Conservation (phyloP, 2,888 invertebrate genomes). For the Dasypogon diadema region DNA sequence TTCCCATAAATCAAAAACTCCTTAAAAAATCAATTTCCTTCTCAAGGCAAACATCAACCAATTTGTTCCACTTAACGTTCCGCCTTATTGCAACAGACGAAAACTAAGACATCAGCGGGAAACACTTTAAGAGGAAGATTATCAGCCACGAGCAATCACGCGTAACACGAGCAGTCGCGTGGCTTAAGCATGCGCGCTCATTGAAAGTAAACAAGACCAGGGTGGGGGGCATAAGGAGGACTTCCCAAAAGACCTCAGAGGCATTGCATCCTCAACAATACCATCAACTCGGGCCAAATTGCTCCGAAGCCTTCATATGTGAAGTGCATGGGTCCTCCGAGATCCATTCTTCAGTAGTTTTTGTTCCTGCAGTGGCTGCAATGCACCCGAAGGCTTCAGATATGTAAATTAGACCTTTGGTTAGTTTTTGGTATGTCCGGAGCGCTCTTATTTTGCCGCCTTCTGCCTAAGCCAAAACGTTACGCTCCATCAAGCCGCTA, state of each 20-base stretch:
- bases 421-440: conserved; percentile 43
- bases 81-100: conserved; percentile 2
- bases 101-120: conserved; percentile 44
- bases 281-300: conserved; percentile 12
- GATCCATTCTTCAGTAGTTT: conserved; percentile 38
- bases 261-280: conserved; percentile 38
- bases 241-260: conserved; percentile 37
- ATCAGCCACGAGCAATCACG: conserved; percentile 56
- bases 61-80: conserved; percentile 48
- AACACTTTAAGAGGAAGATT: conserved; percentile 48
- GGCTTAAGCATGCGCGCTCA: conserved; percentile 49
- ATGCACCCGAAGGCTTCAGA: conserved; percentile 53
- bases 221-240: conserved; percentile 12
- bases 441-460: not conserved
- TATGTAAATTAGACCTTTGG: conserved; percentile 54
- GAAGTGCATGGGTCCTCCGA: conserved; percentile 32
- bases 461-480: conserved; percentile 31
- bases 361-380: conserved; percentile 39
- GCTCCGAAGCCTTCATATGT: conserved; percentile 40
- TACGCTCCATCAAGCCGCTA: conserved; percentile 12
- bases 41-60: conserved; percentile 21
- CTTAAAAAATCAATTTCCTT: not conserved
- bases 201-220: conserved; percentile 32
- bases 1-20: too few relatives aligned
- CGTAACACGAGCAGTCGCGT: conserved; percentile 54